Evolutionary conservation across 2,797 vertebrate species (phyloP), one percentile per base, ranked within the genome.

Genomic region (Eulemur coronatus): DNA sequence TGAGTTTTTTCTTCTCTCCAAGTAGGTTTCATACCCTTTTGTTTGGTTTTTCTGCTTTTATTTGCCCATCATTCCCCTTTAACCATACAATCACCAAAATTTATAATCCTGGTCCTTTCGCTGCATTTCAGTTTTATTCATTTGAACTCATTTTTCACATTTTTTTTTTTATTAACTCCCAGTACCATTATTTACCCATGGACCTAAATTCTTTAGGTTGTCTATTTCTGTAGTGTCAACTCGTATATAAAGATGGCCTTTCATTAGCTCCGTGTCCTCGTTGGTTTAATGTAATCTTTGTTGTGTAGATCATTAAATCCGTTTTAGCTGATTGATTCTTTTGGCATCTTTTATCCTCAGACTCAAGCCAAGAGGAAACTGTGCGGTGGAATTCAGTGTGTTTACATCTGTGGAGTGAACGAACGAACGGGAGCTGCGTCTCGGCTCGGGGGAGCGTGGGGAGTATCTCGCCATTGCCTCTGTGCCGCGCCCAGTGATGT

Each of bases 281-380:
- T 79, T 69, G 90, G 33, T 65, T 92, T 90, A 89, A 81, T 78
- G 65, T 30, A 88, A 94, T 75, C 84, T 50, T 93, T 94, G 73
- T 94, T 81, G 15, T 92, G 48, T 89, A 70, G 57, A 94, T 92
- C 86, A 90, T 91, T 95, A 93, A 84, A 76, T 95, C 81, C 80
- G 69, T 95, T 96, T 93, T 46, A 65, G 70, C 38, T 67, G 91
- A 96, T 43, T 52, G 84, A 95, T 91, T 92, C 88, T 63, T 95
- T 52, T 35, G 30, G 79, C 52, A 59, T 90, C 13, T 59, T 78
- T 93, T 95, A 89, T 96, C 93, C 50, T 73, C 79, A 94, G 75
- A 81, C 48, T 30, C 81, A 69, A 87, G 20, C 65, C 70, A 38
- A 75, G 70, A 65, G 41, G 92, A 91, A 92, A 69, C 67, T 30